Base-by-base conservation (phyloP, 2,113 vertebrate species). In the Caracal caracal region DNA sequence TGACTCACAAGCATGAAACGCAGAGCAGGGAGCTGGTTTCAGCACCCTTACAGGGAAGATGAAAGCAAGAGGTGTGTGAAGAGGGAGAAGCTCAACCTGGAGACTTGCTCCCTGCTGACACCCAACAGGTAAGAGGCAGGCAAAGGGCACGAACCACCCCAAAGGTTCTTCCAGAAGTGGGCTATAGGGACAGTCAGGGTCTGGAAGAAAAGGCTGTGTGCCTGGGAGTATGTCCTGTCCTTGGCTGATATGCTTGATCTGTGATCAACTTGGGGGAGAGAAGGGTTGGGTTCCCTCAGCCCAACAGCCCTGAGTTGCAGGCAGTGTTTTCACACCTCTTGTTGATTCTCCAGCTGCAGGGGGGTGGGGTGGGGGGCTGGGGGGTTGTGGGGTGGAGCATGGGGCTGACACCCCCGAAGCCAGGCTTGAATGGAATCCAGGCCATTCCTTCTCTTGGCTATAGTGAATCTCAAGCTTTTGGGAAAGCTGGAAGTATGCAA, bases 391-490 rank as follows among this genome's bases (percentile, higher is more conserved):
- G 53, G 17, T 19, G 53, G 40, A 43, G 53, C 49, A 33, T 16
- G 28, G 19, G 35, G 12, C 28, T 17, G n/a, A 73, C 49, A 22
- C 66, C 16, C 22, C 10, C n/a, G 26, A 16, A 28, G 51, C 51
- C 51, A 43, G 35, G 70, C 17, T 15, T 43, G 28, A 73, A n/a
- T 24, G 51, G 35, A 33, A 33, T 26, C 19, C 28, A 24, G 51
- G 7, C 17, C 35, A 3, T 40, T 13, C 49, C 35, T 83, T 59
- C 53, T 61, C 17, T 0, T 33, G 1, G 0, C 53, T 6, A 16
- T 59, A 33, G 24, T 33, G 28, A 75, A 17, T 10, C 35, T n/a
- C 86, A n/a, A 56, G 37, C 37, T 28, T n/a, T 47, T 33, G 10
- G 56, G 28, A 17, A 76, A 63, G 61, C 24, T 30, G 7, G 61